Conservation (phyloP, 2,888 invertebrate genomes). For the Dolichomitus sp. region DNA sequence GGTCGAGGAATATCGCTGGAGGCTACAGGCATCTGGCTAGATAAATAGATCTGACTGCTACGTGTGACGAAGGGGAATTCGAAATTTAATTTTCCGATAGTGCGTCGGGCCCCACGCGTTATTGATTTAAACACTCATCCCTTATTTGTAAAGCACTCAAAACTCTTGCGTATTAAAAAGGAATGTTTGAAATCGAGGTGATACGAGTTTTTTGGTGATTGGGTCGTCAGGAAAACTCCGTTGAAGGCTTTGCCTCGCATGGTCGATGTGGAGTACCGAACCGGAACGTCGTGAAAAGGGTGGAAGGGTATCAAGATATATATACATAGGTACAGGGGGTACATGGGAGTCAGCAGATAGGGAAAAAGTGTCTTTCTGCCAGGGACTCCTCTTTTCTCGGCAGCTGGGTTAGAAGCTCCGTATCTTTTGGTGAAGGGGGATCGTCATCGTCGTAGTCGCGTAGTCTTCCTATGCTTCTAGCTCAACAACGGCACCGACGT, state of each 20-base stretch:
- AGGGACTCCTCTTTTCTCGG: conserved; percentile 37
- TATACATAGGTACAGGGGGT: conserved; percentile 66
- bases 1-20: conserved; percentile 48
- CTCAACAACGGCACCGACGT: conserved; percentile 37
- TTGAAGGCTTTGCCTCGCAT: conserved; percentile 64
- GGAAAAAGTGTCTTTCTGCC: conserved; percentile 62
- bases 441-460: conserved; percentile 49
- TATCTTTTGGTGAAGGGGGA: conserved; percentile 61
- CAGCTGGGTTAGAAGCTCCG: conserved; percentile 55
- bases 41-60: conserved; percentile 59
- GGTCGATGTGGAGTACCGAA: conserved; percentile 48
- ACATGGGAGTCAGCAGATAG: conserved; percentile 68
- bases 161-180: neutral
- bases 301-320: conserved; percentile 43
- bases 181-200: conserved; percentile 1
- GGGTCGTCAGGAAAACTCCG: conserved; percentile 37
- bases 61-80: conserved; percentile 58
- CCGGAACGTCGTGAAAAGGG: conserved; percentile 42
- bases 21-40: conserved; percentile 42
- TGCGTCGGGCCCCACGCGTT: conserved; percentile 44
- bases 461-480: conserved; percentile 32
- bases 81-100: conserved; percentile 71
- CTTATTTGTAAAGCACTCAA: neutral
- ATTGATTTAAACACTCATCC: neutral
- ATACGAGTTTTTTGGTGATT: conserved; percentile 25